A percentile compares a stretch with the other conserved stretches of the same genome.
phyloP scores from a whole-genome alignment of 2,113 vertebrate species.

The Meriones unguiculatus region DNA sequence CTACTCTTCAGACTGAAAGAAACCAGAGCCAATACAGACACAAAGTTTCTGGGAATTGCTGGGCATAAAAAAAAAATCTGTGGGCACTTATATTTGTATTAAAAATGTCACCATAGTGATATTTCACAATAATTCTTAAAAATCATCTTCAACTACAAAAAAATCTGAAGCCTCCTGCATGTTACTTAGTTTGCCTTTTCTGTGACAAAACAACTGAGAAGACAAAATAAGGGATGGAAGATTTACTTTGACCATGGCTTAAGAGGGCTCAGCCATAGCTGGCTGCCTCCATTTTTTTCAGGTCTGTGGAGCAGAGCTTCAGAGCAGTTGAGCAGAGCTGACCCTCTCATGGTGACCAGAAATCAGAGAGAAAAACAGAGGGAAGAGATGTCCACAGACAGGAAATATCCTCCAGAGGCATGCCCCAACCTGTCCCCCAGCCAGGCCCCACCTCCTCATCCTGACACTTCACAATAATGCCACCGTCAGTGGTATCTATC shows the following conservation, averaged over 20 bases:
- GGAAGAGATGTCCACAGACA: not conserved
- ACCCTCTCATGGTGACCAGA: not conserved
- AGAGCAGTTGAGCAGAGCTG: not conserved
- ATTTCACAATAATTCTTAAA: no score
- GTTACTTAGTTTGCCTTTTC: no score
- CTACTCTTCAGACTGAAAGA: rapidly evolving
- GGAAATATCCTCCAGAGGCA: not conserved
- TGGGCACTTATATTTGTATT: not conserved
- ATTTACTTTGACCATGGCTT: not conserved
- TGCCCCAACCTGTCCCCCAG: not conserved
- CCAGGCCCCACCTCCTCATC: not conserved
- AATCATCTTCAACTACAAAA: not conserved
- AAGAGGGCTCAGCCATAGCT: not conserved
- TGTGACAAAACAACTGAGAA: not conserved
- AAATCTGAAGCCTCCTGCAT: rapidly evolving
- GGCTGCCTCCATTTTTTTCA: not conserved
- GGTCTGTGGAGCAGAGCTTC: not conserved
- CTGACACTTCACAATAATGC: not conserved
- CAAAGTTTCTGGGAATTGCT: rapidly evolving
- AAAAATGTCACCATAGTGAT: no score
- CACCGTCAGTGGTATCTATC: not conserved
- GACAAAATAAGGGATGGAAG: not conserved
- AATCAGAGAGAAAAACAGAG: not conserved
- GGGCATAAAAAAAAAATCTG: not conserved
- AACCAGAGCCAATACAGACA: rapidly evolving